Percentiles rank a stretch among this genome's conserved stretches.
Evolutionary conservation across 2,113 vertebrate species (phyloP).

Genomic region (Pogonocichla stellata): DNA sequence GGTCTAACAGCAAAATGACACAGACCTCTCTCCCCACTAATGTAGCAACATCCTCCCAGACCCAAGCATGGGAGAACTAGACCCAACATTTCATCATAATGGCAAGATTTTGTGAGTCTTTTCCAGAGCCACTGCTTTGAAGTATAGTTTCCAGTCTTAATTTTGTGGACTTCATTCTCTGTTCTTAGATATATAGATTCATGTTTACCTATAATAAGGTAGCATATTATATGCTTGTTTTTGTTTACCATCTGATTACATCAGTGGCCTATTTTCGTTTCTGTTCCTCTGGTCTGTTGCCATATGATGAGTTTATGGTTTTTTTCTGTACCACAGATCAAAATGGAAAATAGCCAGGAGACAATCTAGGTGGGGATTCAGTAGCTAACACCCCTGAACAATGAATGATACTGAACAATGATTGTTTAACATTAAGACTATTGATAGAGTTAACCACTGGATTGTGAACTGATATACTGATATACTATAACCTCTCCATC

Average conservation of each 20-base stretch:
- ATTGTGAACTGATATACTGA: not conserved
- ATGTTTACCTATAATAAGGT: not conserved
- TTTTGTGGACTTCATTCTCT: not conserved
- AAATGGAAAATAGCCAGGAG: not conserved
- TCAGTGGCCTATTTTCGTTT: not conserved
- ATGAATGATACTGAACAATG: not conserved
- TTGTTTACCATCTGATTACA: not conserved
- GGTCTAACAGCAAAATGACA: not conserved
- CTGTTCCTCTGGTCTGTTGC: not conserved
- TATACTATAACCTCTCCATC: not conserved
- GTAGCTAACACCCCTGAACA: not conserved
- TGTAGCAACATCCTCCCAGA: not conserved
- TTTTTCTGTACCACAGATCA: not conserved
- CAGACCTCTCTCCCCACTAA: not conserved
- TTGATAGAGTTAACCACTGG: not conserved
- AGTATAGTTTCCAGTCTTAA: not conserved
- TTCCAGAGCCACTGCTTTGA: not conserved
- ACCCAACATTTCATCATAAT: not conserved
- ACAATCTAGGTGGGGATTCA: not conserved
- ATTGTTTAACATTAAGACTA: not conserved
- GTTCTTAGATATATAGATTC: not conserved
- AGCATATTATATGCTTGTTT: not conserved
- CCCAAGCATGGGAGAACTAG: not conserved
- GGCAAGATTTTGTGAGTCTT: not conserved
- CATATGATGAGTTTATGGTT: not conserved